Evolutionary conservation across 2,113 vertebrate species (phyloP), one percentile per base, ranked within the genome.

Genomic region (Reinhardtius hippoglossoides): DNA sequence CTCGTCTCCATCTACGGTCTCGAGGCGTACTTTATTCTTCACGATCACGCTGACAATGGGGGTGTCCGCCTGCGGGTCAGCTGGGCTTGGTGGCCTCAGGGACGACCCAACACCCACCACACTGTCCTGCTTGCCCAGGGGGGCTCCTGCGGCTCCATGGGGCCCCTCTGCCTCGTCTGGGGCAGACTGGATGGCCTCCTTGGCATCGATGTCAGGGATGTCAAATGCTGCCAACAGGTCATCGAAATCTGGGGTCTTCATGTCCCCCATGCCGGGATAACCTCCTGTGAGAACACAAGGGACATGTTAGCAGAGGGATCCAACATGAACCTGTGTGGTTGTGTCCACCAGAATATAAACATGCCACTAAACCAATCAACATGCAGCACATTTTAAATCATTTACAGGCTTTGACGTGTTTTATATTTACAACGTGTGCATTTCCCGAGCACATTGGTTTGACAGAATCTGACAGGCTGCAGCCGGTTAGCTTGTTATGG

Each of bases 191-290:
- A 98, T 97, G 89, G 97, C 96, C 89, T 97, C 97, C 52, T 97
- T 97, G 0, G 97, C 93, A 88, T 98, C 97, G 3, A 98, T 97
- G 88, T 98, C 97, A 0, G 97, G 97, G 65, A 98, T 98, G 89
- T 98, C 97, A 44, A 98, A 98, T 3, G 97, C 97, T 69, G 97
- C 97, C 92, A 98, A 86, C 4, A 98, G 96, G 94, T 98, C 97
- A 37, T 98, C 97, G 0, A 98, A 98, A 83, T 98, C 97, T 26
- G 97, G 97, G 31, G 97, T 98, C 81, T 98, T 98, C 97, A 98
- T 98, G 94, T 98, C 97, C 87, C 97, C 97, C 97, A 98, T 98
- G 90, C 87, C 87, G 94, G 92, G 87, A 90, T 88, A 74, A 76
- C 87, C 90, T 92, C 94, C 95, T 93, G 84, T 6, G 61, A 67